phyloP scores from a whole-genome alignment of 2,797 vertebrate genomes.

The Myotis myotis region DNA sequence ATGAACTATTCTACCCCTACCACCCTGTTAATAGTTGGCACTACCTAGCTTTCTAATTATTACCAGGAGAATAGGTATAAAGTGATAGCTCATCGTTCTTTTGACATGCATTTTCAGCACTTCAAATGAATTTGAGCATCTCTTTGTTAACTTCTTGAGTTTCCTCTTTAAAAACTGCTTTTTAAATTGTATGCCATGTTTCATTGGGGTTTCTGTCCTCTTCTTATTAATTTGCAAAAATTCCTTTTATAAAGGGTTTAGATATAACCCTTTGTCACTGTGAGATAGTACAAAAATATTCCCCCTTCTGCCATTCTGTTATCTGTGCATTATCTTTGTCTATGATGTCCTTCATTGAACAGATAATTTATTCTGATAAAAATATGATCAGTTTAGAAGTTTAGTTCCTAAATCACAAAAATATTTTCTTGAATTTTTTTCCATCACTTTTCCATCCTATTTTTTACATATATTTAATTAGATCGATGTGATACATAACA shows the following conservation, averaged over 20 bases:
- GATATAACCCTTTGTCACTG: not conserved
- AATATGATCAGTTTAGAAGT: not conserved
- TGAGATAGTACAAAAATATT: not conserved
- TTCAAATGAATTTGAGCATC: not conserved
- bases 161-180: not conserved
- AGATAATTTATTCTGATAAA: not conserved
- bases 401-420: not conserved
- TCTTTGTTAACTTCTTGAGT: conserved; percentile 9
- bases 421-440: not conserved
- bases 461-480: conserved; percentile 14
- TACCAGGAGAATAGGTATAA: not conserved
- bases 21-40: not conserved
- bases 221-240: not conserved
- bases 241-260: not conserved
- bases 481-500: not conserved
- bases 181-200: not conserved
- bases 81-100: not conserved
- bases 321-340: not conserved
- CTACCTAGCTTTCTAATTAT: not conserved
- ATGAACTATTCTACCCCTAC: not conserved
- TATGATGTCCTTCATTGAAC: not conserved
- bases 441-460: not conserved
- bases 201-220: not conserved
- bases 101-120: not conserved
- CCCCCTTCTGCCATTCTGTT: not conserved